Evolutionary conservation across 2,888 invertebrate genomes (phyloP).

Genomic region (Seladonia tumulorum): DNA sequence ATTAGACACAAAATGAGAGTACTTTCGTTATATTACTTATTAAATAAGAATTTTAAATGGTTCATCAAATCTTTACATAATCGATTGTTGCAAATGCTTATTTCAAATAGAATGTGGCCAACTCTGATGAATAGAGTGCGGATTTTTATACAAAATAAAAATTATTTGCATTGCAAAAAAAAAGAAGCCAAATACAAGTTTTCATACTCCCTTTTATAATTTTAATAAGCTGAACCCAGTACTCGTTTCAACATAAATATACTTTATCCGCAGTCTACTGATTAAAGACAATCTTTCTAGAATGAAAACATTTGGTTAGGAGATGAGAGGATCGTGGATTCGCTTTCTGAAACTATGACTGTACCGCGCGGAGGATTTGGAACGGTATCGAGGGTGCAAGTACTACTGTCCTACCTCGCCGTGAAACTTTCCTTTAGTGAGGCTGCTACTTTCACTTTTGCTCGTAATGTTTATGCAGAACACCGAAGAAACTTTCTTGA

Average conservation of each 20-base stretch:
- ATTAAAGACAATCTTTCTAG: background rate
- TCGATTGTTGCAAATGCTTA: too few species aligned
- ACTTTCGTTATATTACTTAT: too few species aligned
- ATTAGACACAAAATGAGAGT: too few species aligned
- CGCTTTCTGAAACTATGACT: constrained; percentile 1
- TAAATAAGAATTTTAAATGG: too few species aligned
- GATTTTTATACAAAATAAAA: background rate
- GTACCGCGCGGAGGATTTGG: constrained; percentile 38
- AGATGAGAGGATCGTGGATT: background rate
- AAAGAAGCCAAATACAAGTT: background rate
- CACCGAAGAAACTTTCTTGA: constrained; percentile 81
- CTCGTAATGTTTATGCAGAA: constrained; percentile 83
- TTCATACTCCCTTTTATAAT: background rate
- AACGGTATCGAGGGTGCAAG: constrained; percentile 69
- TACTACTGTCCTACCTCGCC: constrained; percentile 67
- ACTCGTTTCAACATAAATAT: background rate
- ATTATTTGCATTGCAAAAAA: background rate
- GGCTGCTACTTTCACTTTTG: constrained; percentile 82
- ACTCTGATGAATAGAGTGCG: too few species aligned
- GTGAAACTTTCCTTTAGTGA: constrained; percentile 71
- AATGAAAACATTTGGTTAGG: background rate
- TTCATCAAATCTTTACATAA: too few species aligned
- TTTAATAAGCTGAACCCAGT: background rate
- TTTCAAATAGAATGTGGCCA: background rate
- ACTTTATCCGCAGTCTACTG: background rate